phyloP scores from a whole-genome alignment of 2,888 invertebrate genomes.

The Dyspetes luteomarginatus region DNA sequence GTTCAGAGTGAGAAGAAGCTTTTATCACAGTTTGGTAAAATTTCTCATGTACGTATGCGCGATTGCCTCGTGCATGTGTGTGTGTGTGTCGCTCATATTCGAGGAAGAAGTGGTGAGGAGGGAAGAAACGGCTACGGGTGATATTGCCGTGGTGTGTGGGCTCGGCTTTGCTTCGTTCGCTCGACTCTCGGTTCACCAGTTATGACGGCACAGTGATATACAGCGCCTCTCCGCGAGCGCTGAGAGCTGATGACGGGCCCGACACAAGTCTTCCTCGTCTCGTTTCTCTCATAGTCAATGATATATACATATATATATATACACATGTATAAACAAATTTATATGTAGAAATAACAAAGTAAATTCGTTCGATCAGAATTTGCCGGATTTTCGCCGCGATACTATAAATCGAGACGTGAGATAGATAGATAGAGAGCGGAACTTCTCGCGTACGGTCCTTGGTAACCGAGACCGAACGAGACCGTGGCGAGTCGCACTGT shows the following conservation, averaged over 20 bases:
- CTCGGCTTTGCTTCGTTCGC: conserved; percentile 53
- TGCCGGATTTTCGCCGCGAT: conserved; percentile 23
- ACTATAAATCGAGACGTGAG: conserved; percentile 36
- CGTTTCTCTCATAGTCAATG: conserved; percentile 5
- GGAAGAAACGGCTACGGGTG: background rate
- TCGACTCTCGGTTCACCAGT: conserved; percentile 71
- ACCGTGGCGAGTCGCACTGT: conserved; percentile 64
- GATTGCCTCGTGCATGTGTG: background rate
- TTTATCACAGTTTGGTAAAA: background rate
- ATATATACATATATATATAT: background rate
- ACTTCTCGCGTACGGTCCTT: conserved; percentile 46
- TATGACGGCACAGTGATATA: conserved; percentile 76
- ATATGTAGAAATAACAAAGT: background rate
- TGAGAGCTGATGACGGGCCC: conserved; percentile 54
- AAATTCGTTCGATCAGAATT: conserved; percentile 17
- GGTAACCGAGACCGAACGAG: conserved; percentile 63
- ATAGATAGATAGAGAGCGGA: conserved; percentile 36
- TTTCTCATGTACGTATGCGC: background rate
- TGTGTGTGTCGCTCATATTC: background rate
- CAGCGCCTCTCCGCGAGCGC: conserved; percentile 69
- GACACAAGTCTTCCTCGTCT: conserved; percentile 49
- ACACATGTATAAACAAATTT: background rate
- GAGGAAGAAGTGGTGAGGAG: background rate
- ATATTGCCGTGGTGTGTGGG: conserved; percentile 47
- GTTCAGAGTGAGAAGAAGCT: background rate